Conservation (phyloP, 2,797 vertebrate species). For the Aldrovandia affinis region DNA sequence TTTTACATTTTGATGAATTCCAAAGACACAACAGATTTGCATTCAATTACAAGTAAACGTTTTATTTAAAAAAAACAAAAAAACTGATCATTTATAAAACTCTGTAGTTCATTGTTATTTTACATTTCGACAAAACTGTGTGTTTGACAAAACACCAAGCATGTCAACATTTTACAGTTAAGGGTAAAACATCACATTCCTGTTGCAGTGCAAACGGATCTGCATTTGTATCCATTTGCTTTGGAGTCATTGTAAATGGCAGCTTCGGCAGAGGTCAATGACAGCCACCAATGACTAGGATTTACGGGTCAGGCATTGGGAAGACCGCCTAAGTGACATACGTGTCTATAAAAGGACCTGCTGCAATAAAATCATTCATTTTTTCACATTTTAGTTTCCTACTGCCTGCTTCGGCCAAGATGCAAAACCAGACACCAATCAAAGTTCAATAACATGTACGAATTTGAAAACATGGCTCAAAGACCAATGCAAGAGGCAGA, state of each 20-base stretch:
- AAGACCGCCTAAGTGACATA: too few species aligned
- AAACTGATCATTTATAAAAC: neutral
- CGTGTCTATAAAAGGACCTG: too few species aligned
- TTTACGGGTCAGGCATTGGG: neutral
- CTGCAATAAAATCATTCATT: too few species aligned
- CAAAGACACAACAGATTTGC: neutral
- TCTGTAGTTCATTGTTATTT: neutral
- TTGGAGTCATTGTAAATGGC: too few species aligned
- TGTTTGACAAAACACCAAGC: neutral
- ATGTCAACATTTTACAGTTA: conserved; percentile 15
- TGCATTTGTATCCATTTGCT: too few species aligned
- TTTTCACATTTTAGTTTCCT: neutral
- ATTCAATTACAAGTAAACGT: neutral
- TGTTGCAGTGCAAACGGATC: too few species aligned
- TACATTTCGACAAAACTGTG: neutral
- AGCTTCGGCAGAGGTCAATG: too few species aligned
- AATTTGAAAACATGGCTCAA: neutral
- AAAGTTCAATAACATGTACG: neutral
- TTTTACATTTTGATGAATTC: neutral
- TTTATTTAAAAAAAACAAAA: conserved; percentile 3
- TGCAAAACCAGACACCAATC: neutral
- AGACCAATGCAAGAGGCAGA: neutral
- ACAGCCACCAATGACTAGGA: too few species aligned
- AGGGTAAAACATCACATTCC: neutral
- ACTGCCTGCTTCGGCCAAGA: neutral